Evolutionary conservation across 2,888 invertebrate genomes (phyloP), one percentile per base, ranked within the genome.

Genomic region (Meta bourneti): DNA sequence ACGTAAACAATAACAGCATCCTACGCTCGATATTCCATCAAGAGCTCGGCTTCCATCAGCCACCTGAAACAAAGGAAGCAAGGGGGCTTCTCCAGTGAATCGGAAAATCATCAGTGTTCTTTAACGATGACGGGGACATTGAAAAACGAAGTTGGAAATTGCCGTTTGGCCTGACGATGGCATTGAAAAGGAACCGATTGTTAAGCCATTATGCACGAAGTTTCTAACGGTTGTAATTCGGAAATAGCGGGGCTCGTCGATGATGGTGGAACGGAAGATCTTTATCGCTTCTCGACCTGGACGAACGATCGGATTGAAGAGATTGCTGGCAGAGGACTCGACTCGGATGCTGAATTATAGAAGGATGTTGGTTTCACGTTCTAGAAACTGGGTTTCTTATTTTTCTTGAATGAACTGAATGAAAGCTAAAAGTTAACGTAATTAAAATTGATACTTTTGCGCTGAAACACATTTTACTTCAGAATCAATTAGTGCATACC

Each of bases 81-180:
- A 83, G 13, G 6, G 4, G 48, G 54, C 34, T 7, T 11, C 72
- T 72, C 16, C n/a, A 54, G 20, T 52, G 54, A 83, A 49, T 51
- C 74, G 9, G 71, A 80, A 80, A 84, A 84, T 48, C 48, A 7
- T 8, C n/a, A 61, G 61, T 48, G 16, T 52, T 11, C 61, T 20
- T 48, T 13, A 49, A 70, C 69, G 9, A 9, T n/a, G 48, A 79
- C 69, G 9, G 19, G 49, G 48, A 79, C 70, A 71, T 86, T 86
- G 78, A 86, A 86, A 86, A 86, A 52, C 71, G 79, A 34, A 86
- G 78, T 52, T 86, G 78, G 69, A 79, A 79, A 79, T 71, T 78
- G 54, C 52, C 86, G 85, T 75, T 85, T 85, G 75, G 19, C 77
- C 75, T 49, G 16, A 48, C 20, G 48, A n/a, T n/a, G 48, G 49